A percentile compares a stretch with the other conserved stretches of the same genome.
Evolutionary conservation across 1,140 invertebrate genomes (phyloP).

Genomic region (Drosophila santomea): DNA sequence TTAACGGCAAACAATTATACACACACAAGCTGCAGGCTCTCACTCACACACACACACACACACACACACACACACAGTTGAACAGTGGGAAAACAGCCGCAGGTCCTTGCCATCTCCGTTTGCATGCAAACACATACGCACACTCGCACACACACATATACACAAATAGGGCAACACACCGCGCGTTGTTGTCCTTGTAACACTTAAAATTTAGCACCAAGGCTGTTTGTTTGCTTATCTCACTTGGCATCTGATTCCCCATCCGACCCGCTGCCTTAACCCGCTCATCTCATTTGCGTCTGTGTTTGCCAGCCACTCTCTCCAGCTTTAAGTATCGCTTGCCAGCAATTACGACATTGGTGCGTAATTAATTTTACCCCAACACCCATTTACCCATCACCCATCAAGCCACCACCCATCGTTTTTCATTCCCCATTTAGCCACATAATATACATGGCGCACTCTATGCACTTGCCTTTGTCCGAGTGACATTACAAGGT

Average conservation of each 20-base stretch:
- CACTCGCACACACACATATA: neutral
- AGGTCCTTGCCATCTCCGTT: conserved; percentile 53
- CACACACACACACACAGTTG: conserved; percentile 8
- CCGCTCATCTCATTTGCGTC: conserved; percentile 36
- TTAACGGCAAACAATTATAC: conserved; percentile 82
- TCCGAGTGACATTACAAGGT: conserved; percentile 63
- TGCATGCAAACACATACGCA: conserved; percentile 5
- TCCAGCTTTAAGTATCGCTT: conserved; percentile 44
- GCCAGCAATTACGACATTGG: conserved; percentile 60
- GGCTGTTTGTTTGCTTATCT: conserved; percentile 80
- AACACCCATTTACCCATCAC: neutral
- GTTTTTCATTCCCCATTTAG: neutral
- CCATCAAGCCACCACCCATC: neutral
- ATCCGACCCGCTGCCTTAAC: conserved; percentile 30
- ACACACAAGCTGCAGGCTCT: conserved; percentile 12
- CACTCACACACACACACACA: conserved; percentile 9
- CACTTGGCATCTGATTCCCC: conserved; percentile 64
- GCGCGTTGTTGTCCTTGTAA: conserved; percentile 76
- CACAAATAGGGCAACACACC: neutral
- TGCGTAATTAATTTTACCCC: conserved; percentile 59
- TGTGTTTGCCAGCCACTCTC: conserved; percentile 18
- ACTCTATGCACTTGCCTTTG: conserved; percentile 30
- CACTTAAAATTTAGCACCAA: conserved; percentile 83
- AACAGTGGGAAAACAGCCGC: conserved; percentile 58
- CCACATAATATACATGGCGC: conserved; percentile 2